Conservation (phyloP, 2,888 invertebrate genomes). For the Azorinus chamasolen region DNA sequence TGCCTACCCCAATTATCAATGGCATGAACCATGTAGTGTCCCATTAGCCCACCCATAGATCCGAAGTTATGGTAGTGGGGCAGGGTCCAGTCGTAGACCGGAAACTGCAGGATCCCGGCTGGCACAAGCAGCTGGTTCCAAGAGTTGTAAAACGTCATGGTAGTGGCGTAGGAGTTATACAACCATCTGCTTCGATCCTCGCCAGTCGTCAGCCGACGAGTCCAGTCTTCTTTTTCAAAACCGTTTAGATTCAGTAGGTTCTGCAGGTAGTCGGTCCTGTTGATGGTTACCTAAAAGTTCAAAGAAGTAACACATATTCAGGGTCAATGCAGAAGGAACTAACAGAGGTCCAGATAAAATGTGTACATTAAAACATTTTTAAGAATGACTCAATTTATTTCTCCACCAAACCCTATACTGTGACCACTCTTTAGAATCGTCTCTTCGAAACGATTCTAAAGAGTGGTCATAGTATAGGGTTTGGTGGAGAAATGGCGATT, state of each 20-base stretch:
- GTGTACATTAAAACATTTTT: too few relatives aligned
- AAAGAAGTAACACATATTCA: too few relatives aligned
- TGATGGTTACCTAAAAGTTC: slow-evolving; percentile 87
- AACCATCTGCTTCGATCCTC: slow-evolving; percentile 73
- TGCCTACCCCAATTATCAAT: slow-evolving; percentile 80
- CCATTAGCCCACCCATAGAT: slow-evolving; percentile 77
- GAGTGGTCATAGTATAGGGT: too few relatives aligned
- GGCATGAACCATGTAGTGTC: slow-evolving; percentile 74
- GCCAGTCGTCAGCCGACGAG: slow-evolving; percentile 56
- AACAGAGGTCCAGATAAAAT: too few relatives aligned
- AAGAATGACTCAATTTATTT: too few relatives aligned
- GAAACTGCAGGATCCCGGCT: slow-evolving; percentile 81
- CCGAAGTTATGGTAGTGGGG: slow-evolving; percentile 82
- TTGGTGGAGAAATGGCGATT: too few relatives aligned
- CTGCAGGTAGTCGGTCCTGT: slow-evolving; percentile 88
- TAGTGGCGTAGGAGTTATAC: slow-evolving; percentile 69
- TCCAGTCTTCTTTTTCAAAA: slow-evolving; percentile 85
- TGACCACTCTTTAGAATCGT: too few relatives aligned
- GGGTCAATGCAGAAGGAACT: too few relatives aligned
- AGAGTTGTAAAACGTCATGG: slow-evolving; percentile 71
- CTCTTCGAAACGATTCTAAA: too few relatives aligned
- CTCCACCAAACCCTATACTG: too few relatives aligned
- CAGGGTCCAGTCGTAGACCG: slow-evolving; percentile 77
- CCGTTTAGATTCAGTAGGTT: slow-evolving; percentile 87
- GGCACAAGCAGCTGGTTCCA: slow-evolving; percentile 83